Evolutionary conservation across 1,140 invertebrate genomes (phyloP).

Genomic region (Episyrphus balteatus): DNA sequence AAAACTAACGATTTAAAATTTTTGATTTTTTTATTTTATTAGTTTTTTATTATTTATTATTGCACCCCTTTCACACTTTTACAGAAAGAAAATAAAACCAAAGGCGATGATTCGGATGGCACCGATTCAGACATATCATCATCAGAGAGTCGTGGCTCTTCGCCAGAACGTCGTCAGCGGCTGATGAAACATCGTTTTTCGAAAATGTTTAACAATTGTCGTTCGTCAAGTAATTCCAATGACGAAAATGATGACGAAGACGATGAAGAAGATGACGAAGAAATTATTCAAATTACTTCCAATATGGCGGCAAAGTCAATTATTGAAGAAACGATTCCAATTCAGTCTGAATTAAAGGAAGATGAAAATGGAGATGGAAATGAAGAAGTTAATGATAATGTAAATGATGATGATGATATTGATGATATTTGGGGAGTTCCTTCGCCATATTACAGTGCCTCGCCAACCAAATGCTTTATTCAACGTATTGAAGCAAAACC

Average conservation of each 20-base stretch:
- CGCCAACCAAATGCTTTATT: constrained; percentile 12
- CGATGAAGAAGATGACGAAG: neutral
- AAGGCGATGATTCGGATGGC: neutral
- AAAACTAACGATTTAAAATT: neutral
- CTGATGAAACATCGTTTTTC: neutral
- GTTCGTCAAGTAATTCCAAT: neutral
- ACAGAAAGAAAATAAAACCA: neutral
- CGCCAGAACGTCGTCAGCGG: neutral
- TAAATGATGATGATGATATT: constrained; percentile 12
- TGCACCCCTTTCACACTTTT: neutral
- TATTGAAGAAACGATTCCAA: too few relatives aligned
- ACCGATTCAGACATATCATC: neutral
- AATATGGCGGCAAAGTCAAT: neutral
- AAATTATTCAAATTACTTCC: too few relatives aligned
- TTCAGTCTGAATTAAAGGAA: neutral
- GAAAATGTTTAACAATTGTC: too few relatives aligned
- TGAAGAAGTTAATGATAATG: constrained; percentile 18
- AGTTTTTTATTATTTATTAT: neutral
- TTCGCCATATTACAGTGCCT: constrained; percentile 22
- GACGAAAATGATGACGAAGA: neutral
- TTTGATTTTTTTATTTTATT: neutral
- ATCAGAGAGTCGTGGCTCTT: neutral
- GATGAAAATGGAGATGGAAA: constrained; percentile 3
- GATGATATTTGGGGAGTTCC: constrained; percentile 30
- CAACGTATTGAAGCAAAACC: neutral